Evolutionary conservation across 2,797 vertebrate genomes (phyloP).

Genomic region (Enoplosus armatus): DNA sequence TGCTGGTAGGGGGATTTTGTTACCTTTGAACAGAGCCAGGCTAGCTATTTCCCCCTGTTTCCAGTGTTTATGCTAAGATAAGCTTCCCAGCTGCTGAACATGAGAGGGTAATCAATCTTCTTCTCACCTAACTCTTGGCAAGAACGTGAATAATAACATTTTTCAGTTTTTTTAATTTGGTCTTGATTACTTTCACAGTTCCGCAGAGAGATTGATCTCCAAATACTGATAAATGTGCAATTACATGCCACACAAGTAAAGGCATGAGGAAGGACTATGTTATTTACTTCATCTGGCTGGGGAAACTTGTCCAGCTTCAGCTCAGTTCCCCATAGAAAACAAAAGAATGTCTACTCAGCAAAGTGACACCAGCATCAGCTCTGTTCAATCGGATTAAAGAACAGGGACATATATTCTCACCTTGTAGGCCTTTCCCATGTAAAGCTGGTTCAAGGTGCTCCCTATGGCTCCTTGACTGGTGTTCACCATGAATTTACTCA

Average conservation of each 20-base stretch:
- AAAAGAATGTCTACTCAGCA: neutral
- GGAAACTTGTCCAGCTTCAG: neutral
- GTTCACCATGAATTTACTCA: constrained; percentile 87
- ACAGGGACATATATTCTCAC: constrained; percentile 69
- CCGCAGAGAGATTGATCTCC: neutral
- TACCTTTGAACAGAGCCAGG: neutral
- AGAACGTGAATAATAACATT: too few species aligned
- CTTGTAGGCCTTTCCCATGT: constrained; percentile 80
- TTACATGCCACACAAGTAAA: neutral
- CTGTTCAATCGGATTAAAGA: neutral
- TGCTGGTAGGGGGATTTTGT: neutral
- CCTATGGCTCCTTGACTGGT: constrained; percentile 85
- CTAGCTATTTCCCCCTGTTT: neutral
- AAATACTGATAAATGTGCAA: neutral
- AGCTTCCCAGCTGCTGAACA: neutral
- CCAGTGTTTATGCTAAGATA: neutral
- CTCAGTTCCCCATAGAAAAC: constrained; percentile 24
- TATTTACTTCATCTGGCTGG: neutral
- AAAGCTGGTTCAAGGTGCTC: constrained; percentile 89
- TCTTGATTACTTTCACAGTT: neutral
- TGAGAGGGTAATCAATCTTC: neutral
- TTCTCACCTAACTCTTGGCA: neutral
- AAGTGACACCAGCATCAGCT: neutral
- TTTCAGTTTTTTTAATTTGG: neutral
- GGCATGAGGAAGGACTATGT: neutral